These are phyloP conservation scores for Pyrrhura leucotis DNA, from an alignment of 2,797 vertebrate species.

Conservation along the genomic window DNA sequence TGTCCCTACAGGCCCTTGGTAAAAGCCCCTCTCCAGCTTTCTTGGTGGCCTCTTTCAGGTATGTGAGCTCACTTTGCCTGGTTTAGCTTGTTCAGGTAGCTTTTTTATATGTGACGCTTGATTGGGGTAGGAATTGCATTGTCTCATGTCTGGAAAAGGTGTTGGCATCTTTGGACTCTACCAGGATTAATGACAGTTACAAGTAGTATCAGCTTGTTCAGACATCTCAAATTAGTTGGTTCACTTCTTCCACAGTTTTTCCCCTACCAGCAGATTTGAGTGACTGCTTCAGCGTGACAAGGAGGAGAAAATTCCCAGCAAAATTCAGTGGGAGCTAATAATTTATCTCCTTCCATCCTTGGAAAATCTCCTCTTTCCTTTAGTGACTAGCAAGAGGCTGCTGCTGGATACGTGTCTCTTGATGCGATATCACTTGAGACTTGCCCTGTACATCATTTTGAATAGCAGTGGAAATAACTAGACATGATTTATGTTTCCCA, in stretches of 20 bases:
- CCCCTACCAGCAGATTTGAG: neutral
- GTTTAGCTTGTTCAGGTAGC: neutral
- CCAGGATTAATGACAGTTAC: neutral
- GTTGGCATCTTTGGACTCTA: neutral
- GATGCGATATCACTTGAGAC: neutral
- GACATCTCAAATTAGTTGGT: accelerated
- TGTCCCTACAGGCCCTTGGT: neutral
- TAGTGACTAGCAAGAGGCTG: neutral
- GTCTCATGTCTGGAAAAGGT: neutral
- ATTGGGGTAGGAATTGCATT: neutral
- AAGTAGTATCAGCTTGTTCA: neutral
- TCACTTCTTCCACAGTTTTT: neutral
- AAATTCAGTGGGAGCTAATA: neutral
- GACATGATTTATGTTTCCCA: neutral
- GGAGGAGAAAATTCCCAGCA: neutral
- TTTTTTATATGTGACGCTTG: neutral
- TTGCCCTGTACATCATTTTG: neutral
- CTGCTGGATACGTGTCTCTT: accelerated
- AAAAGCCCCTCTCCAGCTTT: neutral
- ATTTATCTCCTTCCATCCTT: neutral
- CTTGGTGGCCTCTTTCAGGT: neutral
- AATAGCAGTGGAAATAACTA: neutral
- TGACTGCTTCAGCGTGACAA: neutral
- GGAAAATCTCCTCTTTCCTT: neutral
- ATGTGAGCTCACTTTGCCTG: neutral